Percentiles rank a stretch among this genome's conserved stretches.
Conservation (phyloP, 2,797 vertebrate genomes). For the Otolemur crassicaudatus region DNA sequence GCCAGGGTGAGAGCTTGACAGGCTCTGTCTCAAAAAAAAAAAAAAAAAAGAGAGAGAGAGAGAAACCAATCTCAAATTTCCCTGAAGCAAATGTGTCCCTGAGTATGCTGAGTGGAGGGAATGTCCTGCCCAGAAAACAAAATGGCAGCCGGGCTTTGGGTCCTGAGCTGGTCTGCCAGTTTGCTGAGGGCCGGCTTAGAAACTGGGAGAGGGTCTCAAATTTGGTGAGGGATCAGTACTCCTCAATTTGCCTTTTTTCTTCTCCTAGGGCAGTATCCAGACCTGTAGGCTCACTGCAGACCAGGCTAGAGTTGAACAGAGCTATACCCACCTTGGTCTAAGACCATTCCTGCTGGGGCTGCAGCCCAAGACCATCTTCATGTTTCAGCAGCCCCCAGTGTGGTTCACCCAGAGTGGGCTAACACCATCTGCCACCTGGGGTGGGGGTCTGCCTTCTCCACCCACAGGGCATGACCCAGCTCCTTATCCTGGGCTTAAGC, state of each 20-base stretch:
- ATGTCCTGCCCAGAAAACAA: background rate
- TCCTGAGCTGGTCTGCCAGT: background rate
- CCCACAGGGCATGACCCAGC: background rate
- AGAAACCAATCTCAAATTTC: background rate
- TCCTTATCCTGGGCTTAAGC: fast-evolving
- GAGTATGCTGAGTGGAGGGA: slow-evolving; percentile 2
- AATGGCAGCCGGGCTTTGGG: fast-evolving
- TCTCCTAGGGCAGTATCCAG: background rate
- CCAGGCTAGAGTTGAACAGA: background rate
- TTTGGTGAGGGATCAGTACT: background rate
- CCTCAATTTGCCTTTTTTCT: background rate
- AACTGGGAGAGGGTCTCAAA: background rate
- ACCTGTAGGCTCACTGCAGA: background rate
- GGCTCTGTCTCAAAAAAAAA: too few species aligned
- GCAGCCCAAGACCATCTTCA: fast-evolving
- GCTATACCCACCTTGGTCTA: background rate
- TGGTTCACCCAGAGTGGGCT: background rate
- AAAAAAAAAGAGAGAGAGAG: too few species aligned
- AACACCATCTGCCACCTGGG: too few species aligned
- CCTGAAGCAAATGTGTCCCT: background rate
- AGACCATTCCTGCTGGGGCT: background rate
- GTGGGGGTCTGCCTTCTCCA: background rate
- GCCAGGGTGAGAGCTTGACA: too few species aligned
- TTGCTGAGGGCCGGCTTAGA: background rate
- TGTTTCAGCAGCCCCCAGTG: background rate